Evolutionary conservation across 2,797 vertebrate species (phyloP), one percentile per base, ranked within the genome.

Genomic region (Pelodytes ibericus): DNA sequence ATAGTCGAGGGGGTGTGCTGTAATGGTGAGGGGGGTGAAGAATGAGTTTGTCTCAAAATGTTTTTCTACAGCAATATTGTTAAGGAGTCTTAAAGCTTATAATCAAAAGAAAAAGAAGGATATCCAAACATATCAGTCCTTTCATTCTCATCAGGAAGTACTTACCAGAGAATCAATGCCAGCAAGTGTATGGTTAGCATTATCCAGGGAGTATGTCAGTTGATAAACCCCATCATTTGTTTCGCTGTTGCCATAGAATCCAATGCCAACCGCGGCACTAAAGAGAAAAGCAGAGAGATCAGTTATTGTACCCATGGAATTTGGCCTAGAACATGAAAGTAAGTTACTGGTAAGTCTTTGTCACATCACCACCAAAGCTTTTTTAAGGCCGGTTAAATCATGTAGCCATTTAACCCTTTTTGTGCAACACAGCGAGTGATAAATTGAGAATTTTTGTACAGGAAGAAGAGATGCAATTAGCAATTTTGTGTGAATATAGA

Each of bases 181-280:
- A 0, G 89, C 89, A 83, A 99, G 87, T 4, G 96, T 98, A 81
- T 94, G 95, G 93, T 99, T 98, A 82, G 94, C 95, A 0, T 93
- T 93, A 85, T 94, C 92, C 87, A 99, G 87, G 72, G 96, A 94
- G 71, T 96, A 95, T 87, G 95, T 95, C 86, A 99, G 91, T 90
- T 96, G 96, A 90, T 96, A 93, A 63, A 95, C 87, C 1, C 96
- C 97, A 0, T 99, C 97, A 0, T 96, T 97, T 89, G 95, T 94
- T 91, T 99, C 95, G 0, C 97, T 98, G 94, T 99, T 99, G 76
- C 97, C 97, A 61, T 98, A 99, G 91, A 99, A 99, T 90, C 97
- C 97, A 51, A 96, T 79, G 26, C 95, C 96, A 1, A 99, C 93
- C 0, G 96, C 95, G 16, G 92, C 93, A 30, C 97, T 99, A 36